Conservation (phyloP, 2,888 invertebrate species). For the Phania funesta region DNA sequence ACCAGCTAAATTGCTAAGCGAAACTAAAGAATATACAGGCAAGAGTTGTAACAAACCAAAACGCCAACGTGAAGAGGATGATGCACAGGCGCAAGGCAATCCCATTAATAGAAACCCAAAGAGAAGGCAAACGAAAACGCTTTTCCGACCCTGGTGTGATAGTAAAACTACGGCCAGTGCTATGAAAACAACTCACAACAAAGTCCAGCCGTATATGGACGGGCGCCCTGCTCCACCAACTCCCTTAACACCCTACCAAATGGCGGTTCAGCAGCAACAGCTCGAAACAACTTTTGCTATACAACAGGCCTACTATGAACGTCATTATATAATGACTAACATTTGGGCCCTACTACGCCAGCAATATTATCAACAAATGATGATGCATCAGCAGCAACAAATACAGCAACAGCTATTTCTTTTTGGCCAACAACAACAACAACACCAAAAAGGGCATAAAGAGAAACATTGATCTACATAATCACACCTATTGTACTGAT, state of each 20-base stretch:
- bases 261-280: constrained; percentile 21
- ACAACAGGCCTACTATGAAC: constrained; percentile 43
- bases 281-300: not conserved
- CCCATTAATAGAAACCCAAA: not conserved
- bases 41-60: not conserved
- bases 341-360: constrained; percentile 24
- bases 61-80: constrained; percentile 8
- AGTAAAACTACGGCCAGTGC: not conserved
- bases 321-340: constrained; percentile 21
- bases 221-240: not conserved
- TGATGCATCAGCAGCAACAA: constrained; percentile 15
- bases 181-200: not conserved
- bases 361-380: constrained; percentile 30
- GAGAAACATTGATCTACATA: not conserved
- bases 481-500: no score
- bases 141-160: constrained; percentile 40
- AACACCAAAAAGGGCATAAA: constrained; percentile 13
- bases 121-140: not conserved
- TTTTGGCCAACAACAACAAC: constrained; percentile 8
- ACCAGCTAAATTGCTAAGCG: not conserved
- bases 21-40: not conserved
- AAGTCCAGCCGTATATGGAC: not conserved
- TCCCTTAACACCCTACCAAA: constrained; percentile 9
- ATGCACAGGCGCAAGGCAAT: not conserved
- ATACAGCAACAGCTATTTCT: constrained; percentile 24